Percentiles rank a stretch among this genome's conserved stretches.
Evolutionary conservation across 37 sponge, comb jelly and placozoan species (phyloP).

Genomic region (Ephydatia muelleri): DNA sequence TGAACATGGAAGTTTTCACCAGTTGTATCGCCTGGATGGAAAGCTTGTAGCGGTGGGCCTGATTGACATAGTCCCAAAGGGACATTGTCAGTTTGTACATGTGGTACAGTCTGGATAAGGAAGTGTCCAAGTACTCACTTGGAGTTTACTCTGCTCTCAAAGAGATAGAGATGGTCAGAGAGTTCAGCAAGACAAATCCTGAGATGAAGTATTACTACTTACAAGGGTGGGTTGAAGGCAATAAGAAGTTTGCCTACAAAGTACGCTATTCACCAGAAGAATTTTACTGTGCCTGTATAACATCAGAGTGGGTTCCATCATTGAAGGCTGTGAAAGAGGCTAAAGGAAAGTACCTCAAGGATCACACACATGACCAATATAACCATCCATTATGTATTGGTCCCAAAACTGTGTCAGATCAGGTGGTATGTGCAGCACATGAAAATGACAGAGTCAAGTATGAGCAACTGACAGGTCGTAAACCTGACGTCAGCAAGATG

Average conservation of each 20-base stretch:
- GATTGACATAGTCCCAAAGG: slow-evolving; percentile 81
- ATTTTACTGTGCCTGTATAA: slow-evolving; percentile 80
- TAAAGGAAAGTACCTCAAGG: slow-evolving; percentile 19
- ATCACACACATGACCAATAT: background rate
- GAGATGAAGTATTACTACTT: slow-evolving; percentile 83
- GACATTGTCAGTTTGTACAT: slow-evolving; percentile 68
- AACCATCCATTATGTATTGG: background rate
- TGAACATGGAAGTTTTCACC: slow-evolving; percentile 84
- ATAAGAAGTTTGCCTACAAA: slow-evolving; percentile 86
- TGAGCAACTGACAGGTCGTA: no score
- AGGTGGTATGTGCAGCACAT: no score
- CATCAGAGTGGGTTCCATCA: slow-evolving; percentile 51
- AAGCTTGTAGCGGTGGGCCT: slow-evolving; percentile 86
- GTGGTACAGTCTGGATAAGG: no score
- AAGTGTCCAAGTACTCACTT: slow-evolving; percentile 81
- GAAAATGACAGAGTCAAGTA: background rate
- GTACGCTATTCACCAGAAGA: slow-evolving; percentile 84
- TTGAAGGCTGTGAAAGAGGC: slow-evolving; percentile 44
- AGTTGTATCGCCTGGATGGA: slow-evolving; percentile 81
- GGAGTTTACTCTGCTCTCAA: slow-evolving; percentile 91
- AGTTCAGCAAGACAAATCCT: slow-evolving; percentile 54
- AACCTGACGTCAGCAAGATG: slow-evolving; percentile 32
- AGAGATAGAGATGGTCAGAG: slow-evolving; percentile 79
- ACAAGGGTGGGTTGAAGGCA: slow-evolving; percentile 78
- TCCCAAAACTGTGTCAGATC: no score